These are phyloP conservation scores for Phocoena sinus DNA, from an alignment of 2,113 vertebrate genomes.

Conservation along the genomic window DNA sequence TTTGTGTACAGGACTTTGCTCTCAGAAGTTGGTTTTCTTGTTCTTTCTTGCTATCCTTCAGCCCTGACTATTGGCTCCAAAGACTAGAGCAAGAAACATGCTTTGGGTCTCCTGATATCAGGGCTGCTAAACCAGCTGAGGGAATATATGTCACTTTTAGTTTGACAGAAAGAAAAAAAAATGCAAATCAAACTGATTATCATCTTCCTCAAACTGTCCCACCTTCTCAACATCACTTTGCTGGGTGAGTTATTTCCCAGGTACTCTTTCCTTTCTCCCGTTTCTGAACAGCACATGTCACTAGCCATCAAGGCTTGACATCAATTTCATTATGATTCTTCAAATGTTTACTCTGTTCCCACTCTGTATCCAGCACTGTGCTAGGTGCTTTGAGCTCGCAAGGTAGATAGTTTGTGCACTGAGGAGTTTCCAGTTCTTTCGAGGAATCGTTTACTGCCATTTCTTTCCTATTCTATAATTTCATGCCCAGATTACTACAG, in stretches of 20 bases:
- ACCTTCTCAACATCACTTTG: background rate
- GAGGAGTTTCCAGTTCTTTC: background rate
- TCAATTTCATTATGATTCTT: background rate
- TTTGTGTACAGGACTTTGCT: background rate
- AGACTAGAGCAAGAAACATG: background rate
- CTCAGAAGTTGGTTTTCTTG: background rate
- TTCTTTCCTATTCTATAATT: background rate
- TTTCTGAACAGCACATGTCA: background rate
- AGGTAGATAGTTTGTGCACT: background rate
- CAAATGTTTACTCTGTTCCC: background rate
- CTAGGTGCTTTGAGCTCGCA: background rate
- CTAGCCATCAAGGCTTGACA: background rate
- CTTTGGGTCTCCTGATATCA: background rate
- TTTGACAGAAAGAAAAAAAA: background rate
- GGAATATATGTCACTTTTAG: background rate
- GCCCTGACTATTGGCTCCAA: background rate
- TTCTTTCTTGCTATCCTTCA: background rate
- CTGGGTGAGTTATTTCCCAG: background rate
- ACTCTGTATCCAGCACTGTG: background rate
- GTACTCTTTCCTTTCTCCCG: background rate
- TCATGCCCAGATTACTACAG: background rate
- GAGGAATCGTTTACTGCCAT: background rate
- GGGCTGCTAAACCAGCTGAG: background rate
- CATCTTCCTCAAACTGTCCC: background rate
- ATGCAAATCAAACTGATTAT: background rate